phyloP scores from a whole-genome alignment of 2,888 invertebrate genomes.

The Lasioglossum malachurum region DNA sequence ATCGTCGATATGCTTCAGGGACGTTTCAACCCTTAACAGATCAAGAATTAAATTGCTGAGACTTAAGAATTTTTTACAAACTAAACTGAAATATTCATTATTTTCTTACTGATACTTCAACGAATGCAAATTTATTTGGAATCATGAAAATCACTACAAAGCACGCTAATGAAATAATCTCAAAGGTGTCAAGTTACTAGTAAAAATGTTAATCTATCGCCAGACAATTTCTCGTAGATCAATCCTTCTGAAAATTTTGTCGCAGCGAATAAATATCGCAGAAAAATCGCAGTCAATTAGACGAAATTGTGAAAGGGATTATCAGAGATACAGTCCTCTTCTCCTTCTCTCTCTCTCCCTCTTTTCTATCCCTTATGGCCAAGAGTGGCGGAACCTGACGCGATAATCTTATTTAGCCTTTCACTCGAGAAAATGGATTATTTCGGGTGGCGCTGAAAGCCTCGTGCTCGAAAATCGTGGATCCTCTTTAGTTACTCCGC shows the following conservation, averaged over 20 bases:
- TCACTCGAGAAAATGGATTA: slow-evolving; percentile 63
- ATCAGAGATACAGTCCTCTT: slow-evolving; percentile 26
- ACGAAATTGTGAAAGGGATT: slow-evolving; percentile 50
- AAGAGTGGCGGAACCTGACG: slow-evolving; percentile 39
- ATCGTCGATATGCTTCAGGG: background rate
- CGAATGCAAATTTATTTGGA: too few relatives aligned
- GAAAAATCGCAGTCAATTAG: slow-evolving; percentile 34
- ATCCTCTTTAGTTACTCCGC: slow-evolving; percentile 67
- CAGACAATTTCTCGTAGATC: background rate
- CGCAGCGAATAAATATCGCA: background rate
- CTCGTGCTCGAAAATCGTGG: slow-evolving; percentile 56
- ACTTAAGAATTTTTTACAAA: too few relatives aligned
- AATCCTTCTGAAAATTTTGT: background rate
- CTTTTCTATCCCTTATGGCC: background rate
- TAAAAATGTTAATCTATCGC: background rate
- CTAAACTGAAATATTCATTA: background rate
- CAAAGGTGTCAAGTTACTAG: too few relatives aligned
- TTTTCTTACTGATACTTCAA: too few relatives aligned
- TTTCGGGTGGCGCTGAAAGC: slow-evolving; percentile 59
- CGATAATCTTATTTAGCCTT: slow-evolving; percentile 65
- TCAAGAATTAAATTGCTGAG: background rate
- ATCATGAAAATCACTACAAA: too few relatives aligned
- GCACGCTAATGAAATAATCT: too few relatives aligned
- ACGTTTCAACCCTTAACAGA: background rate
- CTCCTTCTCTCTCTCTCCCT: background rate